Evolutionary conservation across 2,113 vertebrate species (phyloP), one percentile per base, ranked within the genome.

Genomic region (Electrona antarctica): DNA sequence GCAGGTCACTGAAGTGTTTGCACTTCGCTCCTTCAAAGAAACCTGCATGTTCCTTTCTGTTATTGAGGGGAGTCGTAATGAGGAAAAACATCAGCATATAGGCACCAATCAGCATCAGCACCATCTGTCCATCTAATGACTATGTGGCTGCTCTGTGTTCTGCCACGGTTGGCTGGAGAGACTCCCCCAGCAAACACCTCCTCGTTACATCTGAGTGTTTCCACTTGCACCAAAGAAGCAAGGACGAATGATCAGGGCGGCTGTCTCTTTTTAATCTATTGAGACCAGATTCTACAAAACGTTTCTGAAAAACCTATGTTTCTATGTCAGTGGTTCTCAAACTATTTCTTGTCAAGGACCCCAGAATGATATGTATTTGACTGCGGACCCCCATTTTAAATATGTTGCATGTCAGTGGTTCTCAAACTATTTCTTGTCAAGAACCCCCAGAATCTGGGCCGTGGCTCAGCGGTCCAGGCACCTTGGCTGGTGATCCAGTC

Each of bases 71-170:
- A 41, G 33, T 41, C 3, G 3, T 70, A 75, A 79, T 78, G 80
- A 78, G 73, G 69, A 82, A 84, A 84, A 80, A 85, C 79, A 82
- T 87, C 81, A 87, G 78, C 21, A 21, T 65, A 62, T 69, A 76
- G 80, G 86, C 73, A 75, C 67, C 78, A 88, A 84, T 90, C 89
- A 86, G 76, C 82, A 74, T 29, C 71, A 74, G 78, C 86, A 76
- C 87, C 90, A 93, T 91, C 91, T 93, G 90, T 90, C 86, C 76
- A 60, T 87, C 77, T 90, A 91, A 92, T 90, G 89, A 90, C 79
- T 87, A 87, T 88, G 89, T 89, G 87, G 77, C 68, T 80, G 74
- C 73, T 85, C 71, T 62, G 75, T 83, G 85, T 83, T 87, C 80
- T 77, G 78, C 77, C 78, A 84, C 55, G 75, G 77, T 83, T 63